Evolutionary conservation across 1,140 invertebrate genomes (phyloP).

Genomic region (Drosophila setifemur): DNA sequence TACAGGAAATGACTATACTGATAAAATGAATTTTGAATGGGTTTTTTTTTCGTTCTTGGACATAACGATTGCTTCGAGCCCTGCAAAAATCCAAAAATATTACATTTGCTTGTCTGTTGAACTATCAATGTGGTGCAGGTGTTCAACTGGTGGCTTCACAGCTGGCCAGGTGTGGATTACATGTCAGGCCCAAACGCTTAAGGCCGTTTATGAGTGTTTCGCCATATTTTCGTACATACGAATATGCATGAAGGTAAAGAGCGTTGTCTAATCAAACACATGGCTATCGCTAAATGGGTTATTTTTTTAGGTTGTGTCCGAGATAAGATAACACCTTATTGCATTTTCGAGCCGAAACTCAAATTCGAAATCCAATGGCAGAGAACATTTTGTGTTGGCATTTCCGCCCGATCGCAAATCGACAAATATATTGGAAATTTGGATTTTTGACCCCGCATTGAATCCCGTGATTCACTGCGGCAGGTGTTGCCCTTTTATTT

Average conservation of each 20-base stretch:
- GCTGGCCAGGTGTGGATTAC: conserved; percentile 22
- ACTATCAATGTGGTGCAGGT: conserved; percentile 47
- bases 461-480: conserved; percentile 6
- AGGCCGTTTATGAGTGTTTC: conserved; percentile 48
- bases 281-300: conserved; percentile 37
- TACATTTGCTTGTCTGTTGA: neutral
- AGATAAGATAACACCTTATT: conserved; percentile 30
- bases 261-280: conserved; percentile 38
- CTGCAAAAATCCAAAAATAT: conserved; percentile 6
- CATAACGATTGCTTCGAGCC: neutral
- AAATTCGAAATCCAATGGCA: neutral
- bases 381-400: neutral
- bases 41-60: neutral
- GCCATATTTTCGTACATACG: neutral
- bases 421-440: conserved; percentile 11
- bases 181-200: conserved; percentile 7
- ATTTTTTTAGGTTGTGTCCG: conserved; percentile 17
- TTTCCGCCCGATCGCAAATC: conserved; percentile 8
- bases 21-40: conserved; percentile 41
- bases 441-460: conserved; percentile 7
- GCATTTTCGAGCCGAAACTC: conserved; percentile 10
- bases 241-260: neutral
- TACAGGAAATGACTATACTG: conserved; percentile 59
- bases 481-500: conserved; percentile 26
- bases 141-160: conserved; percentile 30